A percentile compares a stretch with the other conserved stretches of the same genome.
Conservation (phyloP, 2,113 vertebrate species). For the Eptatretus burgeri region DNA sequence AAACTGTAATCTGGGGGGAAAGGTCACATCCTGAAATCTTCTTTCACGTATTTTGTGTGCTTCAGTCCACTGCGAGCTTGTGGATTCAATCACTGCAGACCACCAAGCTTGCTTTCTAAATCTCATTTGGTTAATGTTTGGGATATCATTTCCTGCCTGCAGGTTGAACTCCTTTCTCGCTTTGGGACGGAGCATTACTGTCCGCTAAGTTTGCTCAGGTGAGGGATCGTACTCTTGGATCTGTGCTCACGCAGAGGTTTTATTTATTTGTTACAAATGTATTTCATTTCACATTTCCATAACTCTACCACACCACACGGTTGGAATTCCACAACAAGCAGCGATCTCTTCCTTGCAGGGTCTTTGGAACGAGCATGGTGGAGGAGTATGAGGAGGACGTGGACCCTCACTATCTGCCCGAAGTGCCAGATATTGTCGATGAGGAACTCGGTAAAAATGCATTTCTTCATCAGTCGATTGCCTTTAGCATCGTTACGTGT, state of each 20-base stretch:
- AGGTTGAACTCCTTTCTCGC: constrained; percentile 87
- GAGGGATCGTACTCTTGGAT: constrained; percentile 10
- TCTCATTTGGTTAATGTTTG: too few species aligned
- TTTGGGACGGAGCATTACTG: constrained; percentile 96
- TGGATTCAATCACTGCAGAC: too few species aligned
- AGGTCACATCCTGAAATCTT: too few species aligned
- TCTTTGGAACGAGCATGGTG: constrained; percentile 97
- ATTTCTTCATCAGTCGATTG: too few species aligned
- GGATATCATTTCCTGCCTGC: constrained; percentile 8
- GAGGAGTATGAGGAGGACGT: constrained; percentile 56
- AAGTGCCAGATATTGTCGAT: constrained; percentile 1
- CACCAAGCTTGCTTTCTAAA: too few species aligned
- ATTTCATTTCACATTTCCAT: too few species aligned
- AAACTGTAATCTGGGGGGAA: too few species aligned
- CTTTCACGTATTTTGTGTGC: too few species aligned
- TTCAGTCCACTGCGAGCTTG: too few species aligned
- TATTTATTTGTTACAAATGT: not conserved
- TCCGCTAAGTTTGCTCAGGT: constrained; percentile 93
- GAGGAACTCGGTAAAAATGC: not conserved
- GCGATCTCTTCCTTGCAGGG: constrained; percentile 18
- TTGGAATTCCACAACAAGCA: too few species aligned
- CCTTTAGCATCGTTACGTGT: too few species aligned
- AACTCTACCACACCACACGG: too few species aligned
- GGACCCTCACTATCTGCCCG: constrained; percentile 4
- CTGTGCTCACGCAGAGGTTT: not conserved